A percentile compares a stretch with the other conserved stretches of the same genome.
Evolutionary conservation across 2,797 vertebrate species (phyloP).

Genomic region (Chloroceryle amazona): DNA sequence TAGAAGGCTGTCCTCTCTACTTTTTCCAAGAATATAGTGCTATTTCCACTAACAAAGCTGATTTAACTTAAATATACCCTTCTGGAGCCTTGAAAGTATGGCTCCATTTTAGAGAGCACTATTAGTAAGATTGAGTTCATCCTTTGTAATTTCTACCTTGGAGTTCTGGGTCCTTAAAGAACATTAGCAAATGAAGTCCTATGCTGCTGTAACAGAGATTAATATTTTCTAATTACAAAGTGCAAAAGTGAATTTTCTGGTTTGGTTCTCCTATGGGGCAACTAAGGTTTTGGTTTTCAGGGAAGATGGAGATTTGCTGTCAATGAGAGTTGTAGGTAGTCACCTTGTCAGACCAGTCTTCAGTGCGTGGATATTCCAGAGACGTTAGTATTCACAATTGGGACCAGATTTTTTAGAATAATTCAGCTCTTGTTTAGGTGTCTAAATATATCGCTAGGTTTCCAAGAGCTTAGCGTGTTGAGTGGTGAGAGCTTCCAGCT

Average conservation of each 20-base stretch:
- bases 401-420: not conserved
- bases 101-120: not conserved
- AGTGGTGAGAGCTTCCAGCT: conserved; percentile 41
- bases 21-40: not conserved
- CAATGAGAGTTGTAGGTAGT: not conserved
- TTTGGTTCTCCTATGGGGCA: not conserved
- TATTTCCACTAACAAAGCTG: not conserved
- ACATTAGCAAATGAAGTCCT: not conserved
- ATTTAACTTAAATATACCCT: not conserved
- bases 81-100: not conserved
- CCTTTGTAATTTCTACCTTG: not conserved
- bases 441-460: not conserved
- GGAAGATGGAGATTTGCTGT: not conserved
- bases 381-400: not conserved
- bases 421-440: not conserved
- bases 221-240: not conserved
- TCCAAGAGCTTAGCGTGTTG: not conserved
- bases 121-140: not conserved
- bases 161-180: not conserved
- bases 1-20: not conserved
- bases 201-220: not conserved
- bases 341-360: not conserved
- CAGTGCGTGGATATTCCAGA: not conserved
- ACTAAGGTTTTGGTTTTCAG: not conserved
- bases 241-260: not conserved